A percentile compares a stretch with the other conserved stretches of the same genome.
Evolutionary conservation across 37 sponge, comb jelly and placozoan species (phyloP).

Genomic region (Theonella swinhoei): DNA sequence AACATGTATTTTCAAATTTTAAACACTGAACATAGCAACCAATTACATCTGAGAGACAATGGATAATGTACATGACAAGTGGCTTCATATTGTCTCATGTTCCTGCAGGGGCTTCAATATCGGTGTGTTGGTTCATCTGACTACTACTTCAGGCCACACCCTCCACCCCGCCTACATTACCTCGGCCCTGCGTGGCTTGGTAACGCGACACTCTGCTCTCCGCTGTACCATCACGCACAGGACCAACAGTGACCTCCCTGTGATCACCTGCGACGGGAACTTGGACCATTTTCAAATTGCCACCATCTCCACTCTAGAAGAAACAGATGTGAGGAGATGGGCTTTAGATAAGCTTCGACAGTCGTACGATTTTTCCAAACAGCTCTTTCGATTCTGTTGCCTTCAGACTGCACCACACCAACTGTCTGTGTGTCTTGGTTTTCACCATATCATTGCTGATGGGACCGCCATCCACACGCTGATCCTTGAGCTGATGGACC

Average conservation of each 20-base stretch:
- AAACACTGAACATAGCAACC: background rate
- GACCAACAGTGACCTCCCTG: no score
- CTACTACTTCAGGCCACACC: background rate
- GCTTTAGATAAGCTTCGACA: background rate
- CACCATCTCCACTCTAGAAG: background rate
- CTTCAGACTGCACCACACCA: background rate
- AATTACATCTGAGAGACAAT: no score
- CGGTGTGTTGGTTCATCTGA: background rate
- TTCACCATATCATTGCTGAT: conserved; percentile 43
- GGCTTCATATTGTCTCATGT: background rate
- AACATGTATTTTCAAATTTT: background rate
- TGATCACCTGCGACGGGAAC: background rate
- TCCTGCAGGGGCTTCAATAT: conserved; percentile 2
- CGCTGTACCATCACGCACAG: background rate
- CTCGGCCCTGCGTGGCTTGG: background rate
- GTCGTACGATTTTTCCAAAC: background rate
- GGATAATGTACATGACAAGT: no score
- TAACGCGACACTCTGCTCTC: background rate
- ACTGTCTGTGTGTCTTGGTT: background rate
- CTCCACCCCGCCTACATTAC: background rate
- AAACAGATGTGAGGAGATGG: background rate
- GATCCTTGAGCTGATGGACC: background rate
- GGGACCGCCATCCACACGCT: conserved; percentile 14
- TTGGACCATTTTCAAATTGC: background rate
- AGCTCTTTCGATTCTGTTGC: background rate